Base-by-base conservation (phyloP, 1,140 invertebrate species). In the Aricia agestis region DNA sequence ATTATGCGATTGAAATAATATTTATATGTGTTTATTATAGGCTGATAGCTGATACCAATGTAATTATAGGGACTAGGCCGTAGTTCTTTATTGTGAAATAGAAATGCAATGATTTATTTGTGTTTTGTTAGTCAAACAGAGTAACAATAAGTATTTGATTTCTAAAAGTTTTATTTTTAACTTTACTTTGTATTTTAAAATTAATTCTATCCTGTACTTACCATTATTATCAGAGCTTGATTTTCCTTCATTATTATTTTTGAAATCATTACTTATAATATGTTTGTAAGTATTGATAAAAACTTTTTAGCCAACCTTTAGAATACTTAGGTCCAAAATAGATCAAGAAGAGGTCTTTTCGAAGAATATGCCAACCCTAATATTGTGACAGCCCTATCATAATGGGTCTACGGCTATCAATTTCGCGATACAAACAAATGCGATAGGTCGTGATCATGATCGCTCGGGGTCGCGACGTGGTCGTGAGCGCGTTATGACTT, bases 401-500 rank as follows among this genome's bases (percentile, higher is more conserved):
- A 52, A 52, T 69, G 36, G 58, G 68, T 69, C 68, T 63, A 69
- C 32, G 68, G 68, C 68, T 69, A 69, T 69, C 68, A 69, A 69
- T 69, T 69, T 69, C 67, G 73, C 69, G 71, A 73, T 75, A 58
- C 72, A 71, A 74, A 77, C 69, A 75, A 72, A 76, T 74, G 68
- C 45, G 68, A 68, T 70, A 66, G 68, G 69, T 77, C 76, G 76
- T 78, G 76, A 78, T 76, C 76, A 65, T 19, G 72, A 68, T 67
- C 66, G 31, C 52, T 59, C 17, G 18, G 32, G 68, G 74, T 75
- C 59, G 59, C 19, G 17, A 19, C 19, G 19, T 63, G 59, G 45
- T 57, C 67, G 67, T 63, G 65, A 63, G 74, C 76, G 76, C 74
- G 76, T 75, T 77, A 74, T 71, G 66, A 69, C 18, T 61, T 18